These are phyloP conservation scores for Eulemur mongoz DNA, from an alignment of 2,797 vertebrate genomes.

Conservation along the genomic window DNA sequence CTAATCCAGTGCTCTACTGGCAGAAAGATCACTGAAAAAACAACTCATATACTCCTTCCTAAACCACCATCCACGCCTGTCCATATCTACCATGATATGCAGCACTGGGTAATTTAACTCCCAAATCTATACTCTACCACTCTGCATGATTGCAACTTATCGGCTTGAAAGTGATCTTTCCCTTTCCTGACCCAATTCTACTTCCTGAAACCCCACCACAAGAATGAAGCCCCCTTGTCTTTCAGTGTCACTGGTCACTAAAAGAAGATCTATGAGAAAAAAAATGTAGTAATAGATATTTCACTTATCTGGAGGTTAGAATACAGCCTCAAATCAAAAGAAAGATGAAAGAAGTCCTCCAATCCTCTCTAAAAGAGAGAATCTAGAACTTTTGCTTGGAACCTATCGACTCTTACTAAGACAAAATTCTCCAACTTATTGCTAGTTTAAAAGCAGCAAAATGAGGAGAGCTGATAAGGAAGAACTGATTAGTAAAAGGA, in stretches of 20 bases:
- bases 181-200: constrained; percentile 57
- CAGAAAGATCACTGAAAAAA: constrained; percentile 50
- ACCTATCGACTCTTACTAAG: background rate
- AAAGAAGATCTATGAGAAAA: constrained; percentile 31
- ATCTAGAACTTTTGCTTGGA: constrained; percentile 20
- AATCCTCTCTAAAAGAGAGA: constrained; percentile 7
- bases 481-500: constrained; percentile 15
- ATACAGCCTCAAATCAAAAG: constrained; percentile 40
- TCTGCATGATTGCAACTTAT: constrained; percentile 43
- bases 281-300: background rate
- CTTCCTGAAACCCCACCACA: constrained; percentile 60
- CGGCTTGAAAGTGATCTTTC: constrained; percentile 65
- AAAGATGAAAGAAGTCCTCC: background rate
- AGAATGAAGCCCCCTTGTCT: constrained; percentile 2
- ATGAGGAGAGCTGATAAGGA: background rate
- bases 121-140: constrained; percentile 53
- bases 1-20: constrained; percentile 50
- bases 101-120: constrained; percentile 60
- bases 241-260: background rate
- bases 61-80: background rate
- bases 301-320: constrained; percentile 34
- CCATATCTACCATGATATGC: background rate
- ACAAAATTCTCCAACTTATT: constrained; percentile 1
- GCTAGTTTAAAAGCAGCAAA: constrained; percentile 39
- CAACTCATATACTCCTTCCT: constrained; percentile 14